phyloP scores from a whole-genome alignment of 2,113 vertebrate genomes.

The Sclerurus mexicanus region DNA sequence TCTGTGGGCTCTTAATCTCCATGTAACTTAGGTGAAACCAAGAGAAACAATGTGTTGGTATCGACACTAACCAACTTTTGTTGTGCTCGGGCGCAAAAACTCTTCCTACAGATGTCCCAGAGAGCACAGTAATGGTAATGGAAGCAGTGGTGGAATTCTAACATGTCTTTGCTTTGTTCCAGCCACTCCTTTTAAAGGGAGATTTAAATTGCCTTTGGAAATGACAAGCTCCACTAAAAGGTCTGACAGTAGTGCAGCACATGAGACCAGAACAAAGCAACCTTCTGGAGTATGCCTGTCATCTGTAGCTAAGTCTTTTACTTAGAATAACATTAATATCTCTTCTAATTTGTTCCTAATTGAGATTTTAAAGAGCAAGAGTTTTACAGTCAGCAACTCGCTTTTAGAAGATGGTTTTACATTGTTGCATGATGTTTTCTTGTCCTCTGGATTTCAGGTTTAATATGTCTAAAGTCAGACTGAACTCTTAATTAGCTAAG shows the following conservation, averaged over 20 bases:
- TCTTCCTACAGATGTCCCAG: background rate
- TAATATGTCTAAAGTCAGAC: background rate
- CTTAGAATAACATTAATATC: background rate
- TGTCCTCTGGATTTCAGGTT: background rate
- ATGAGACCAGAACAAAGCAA: slow-evolving; percentile 11
- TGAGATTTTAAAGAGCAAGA: background rate
- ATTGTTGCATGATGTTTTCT: background rate
- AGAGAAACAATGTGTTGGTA: background rate
- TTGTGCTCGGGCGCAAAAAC: background rate
- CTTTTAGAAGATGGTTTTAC: background rate
- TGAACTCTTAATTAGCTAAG: background rate
- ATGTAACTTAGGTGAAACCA: background rate
- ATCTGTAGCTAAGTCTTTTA: slow-evolving; percentile 7
- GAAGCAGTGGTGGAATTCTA: background rate
- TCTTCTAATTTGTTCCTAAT: background rate
- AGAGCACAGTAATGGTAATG: background rate
- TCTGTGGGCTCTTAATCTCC: background rate
- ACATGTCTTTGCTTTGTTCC: background rate
- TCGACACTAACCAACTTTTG: background rate
- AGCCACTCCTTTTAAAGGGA: slow-evolving; percentile 69
- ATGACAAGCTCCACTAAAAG: slow-evolving; percentile 72
- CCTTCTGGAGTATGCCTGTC: background rate
- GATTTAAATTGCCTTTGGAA: slow-evolving; percentile 78
- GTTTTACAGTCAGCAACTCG: background rate
- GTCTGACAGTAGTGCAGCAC: background rate